Evolutionary conservation across 2,113 vertebrate genomes (phyloP).

Genomic region (Labrus mixtus): DNA sequence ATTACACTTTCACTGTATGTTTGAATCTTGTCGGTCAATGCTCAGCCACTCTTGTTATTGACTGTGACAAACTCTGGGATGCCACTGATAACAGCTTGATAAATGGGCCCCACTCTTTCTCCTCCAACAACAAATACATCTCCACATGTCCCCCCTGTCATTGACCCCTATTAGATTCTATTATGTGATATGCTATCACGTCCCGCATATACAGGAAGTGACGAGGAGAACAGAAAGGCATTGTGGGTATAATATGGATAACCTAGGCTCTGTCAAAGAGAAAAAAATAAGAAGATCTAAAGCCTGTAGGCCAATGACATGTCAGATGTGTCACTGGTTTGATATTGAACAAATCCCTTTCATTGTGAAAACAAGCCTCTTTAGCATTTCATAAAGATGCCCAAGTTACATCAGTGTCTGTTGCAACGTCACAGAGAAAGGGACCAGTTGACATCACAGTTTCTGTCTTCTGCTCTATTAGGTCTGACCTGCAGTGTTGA

Average conservation of each 20-base stretch:
- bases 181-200: constrained; percentile 75
- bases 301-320: background rate
- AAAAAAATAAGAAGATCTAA: constrained; percentile 8
- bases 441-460: no score
- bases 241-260: constrained; percentile 24
- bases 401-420: no score
- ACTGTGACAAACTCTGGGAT: constrained; percentile 69
- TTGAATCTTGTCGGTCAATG: constrained; percentile 54
- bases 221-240: constrained; percentile 22
- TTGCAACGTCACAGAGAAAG: no score
- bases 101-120: constrained; percentile 62
- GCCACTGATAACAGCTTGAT: constrained; percentile 70
- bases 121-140: constrained; percentile 68
- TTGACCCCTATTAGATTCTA: constrained; percentile 68
- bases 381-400: no score
- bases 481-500: no score
- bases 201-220: constrained; percentile 40
- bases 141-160: constrained; percentile 39
- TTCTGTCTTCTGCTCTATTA: no score
- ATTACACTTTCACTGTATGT: constrained; percentile 56
- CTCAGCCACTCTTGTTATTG: constrained; percentile 67
- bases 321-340: background rate
- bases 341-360: no score
- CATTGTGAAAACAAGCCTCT: no score
- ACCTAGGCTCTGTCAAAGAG: background rate